Evolutionary conservation across 2,797 vertebrate species (phyloP).

Genomic region (Danio albolineatus): DNA sequence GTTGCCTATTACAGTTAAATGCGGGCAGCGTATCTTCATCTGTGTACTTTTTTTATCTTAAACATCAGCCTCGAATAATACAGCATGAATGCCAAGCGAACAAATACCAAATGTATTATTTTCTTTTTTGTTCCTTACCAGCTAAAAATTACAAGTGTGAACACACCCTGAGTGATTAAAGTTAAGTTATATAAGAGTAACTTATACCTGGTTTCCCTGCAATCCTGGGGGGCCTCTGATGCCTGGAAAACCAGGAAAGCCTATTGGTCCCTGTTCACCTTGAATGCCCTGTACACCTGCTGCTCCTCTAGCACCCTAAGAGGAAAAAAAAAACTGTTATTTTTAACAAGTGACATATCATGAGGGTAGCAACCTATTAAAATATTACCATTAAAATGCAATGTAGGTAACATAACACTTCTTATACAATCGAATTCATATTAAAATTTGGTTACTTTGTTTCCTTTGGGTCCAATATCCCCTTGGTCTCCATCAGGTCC

Average conservation of each 20-base stretch:
- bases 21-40: too few species aligned
- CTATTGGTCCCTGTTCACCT: constrained; percentile 80
- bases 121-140: too few species aligned
- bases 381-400: background rate
- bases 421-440: background rate
- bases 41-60: too few species aligned
- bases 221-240: constrained; percentile 75
- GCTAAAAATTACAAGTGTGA: too few species aligned
- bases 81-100: too few species aligned
- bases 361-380: background rate
- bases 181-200: background rate
- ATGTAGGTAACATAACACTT: too few species aligned
- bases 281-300: constrained; percentile 77
- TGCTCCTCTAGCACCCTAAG: constrained; percentile 78
- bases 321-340: constrained; percentile 26
- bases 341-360: background rate
- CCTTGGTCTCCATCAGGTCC: constrained; percentile 83
- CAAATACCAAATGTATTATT: too few species aligned
- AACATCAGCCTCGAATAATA: too few species aligned
- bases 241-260: constrained; percentile 83
- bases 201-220: constrained; percentile 75
- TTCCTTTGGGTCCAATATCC: constrained; percentile 81
- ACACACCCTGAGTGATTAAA: background rate
- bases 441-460: constrained; percentile 75
- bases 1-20: too few species aligned